These are phyloP conservation scores for Cremastinae sp. DNA, from an alignment of 2,888 invertebrate genomes.

Conservation along the genomic window DNA sequence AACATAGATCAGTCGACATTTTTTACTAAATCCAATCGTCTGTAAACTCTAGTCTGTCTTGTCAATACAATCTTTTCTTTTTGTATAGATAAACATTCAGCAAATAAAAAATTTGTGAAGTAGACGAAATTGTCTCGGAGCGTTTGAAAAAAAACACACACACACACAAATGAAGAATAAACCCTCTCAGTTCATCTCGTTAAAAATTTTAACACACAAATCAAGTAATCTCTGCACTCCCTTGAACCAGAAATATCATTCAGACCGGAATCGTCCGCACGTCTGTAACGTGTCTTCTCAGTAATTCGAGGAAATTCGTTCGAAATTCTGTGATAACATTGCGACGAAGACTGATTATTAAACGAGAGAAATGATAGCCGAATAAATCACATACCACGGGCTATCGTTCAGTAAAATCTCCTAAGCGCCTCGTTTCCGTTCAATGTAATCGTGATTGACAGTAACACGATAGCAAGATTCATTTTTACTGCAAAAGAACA, in stretches of 20 bases:
- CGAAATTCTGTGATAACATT: conserved; percentile 60
- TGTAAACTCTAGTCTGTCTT: conserved; percentile 66
- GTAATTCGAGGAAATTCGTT: conserved; percentile 46
- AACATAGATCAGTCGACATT: conserved; percentile 18
- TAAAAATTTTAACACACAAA: conserved; percentile 11
- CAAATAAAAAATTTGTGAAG: conserved; percentile 57
- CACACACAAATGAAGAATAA: neutral
- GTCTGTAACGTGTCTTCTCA: conserved; percentile 14
- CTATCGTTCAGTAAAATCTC: neutral
- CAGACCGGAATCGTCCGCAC: neutral
- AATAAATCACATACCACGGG: neutral
- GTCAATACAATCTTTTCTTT: conserved; percentile 62
- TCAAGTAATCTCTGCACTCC: neutral
- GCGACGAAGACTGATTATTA: conserved; percentile 58
- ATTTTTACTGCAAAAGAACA: neutral
- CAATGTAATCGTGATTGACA: neutral
- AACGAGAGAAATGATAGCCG: conserved; percentile 26
- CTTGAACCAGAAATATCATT: neutral
- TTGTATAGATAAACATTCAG: conserved; percentile 55
- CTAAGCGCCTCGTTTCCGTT: neutral
- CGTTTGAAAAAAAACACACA: conserved; percentile 31
- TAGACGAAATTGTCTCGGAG: conserved; percentile 22
- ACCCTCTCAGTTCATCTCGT: conserved; percentile 27
- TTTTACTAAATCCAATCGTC: conserved; percentile 63
- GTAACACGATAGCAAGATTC: too few species aligned